A percentile compares a stretch with the other conserved stretches of the same genome.
These are phyloP conservation scores for Actinernus sp. DNA, from an alignment of 92 coral and sea anemone species.

Conservation along the genomic window DNA sequence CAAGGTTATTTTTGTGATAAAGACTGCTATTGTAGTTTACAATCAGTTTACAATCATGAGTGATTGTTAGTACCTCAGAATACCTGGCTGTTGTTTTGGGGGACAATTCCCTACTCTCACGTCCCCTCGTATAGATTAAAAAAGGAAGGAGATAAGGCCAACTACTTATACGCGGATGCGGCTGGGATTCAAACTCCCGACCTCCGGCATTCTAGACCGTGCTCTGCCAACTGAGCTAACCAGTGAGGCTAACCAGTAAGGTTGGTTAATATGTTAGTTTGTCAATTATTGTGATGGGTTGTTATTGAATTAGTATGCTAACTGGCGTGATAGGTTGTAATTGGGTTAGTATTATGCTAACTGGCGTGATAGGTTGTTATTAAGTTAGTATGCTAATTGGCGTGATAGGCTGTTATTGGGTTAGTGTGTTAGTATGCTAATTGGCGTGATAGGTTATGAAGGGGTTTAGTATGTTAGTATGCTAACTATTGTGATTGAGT, in stretches of 20 bases:
- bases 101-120: too few species aligned
- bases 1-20: not conserved
- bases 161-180: too few species aligned
- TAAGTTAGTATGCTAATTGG: not conserved
- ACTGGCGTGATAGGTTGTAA: not conserved
- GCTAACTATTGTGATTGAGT: not conserved
- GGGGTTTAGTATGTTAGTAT: conserved; percentile 3
- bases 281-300: not conserved
- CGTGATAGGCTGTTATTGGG: not conserved
- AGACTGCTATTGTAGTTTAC: not conserved
- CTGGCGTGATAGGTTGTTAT: not conserved
- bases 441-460: not conserved
- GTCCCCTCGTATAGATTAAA: too few species aligned
- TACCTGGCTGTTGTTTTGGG: too few species aligned
- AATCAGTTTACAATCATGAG: too few species aligned
- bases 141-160: too few species aligned
- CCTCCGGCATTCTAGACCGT: too few species aligned
- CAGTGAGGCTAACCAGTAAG: too few species aligned
- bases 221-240: too few species aligned
- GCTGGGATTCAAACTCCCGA: too few species aligned
- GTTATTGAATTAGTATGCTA: not conserved
- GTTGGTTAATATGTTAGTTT: conserved; percentile 1
- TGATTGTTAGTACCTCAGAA: too few species aligned
- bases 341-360: not conserved
- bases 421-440: not conserved